Conservation (phyloP, 2,113 vertebrate genomes). For the Corvus cornix region DNA sequence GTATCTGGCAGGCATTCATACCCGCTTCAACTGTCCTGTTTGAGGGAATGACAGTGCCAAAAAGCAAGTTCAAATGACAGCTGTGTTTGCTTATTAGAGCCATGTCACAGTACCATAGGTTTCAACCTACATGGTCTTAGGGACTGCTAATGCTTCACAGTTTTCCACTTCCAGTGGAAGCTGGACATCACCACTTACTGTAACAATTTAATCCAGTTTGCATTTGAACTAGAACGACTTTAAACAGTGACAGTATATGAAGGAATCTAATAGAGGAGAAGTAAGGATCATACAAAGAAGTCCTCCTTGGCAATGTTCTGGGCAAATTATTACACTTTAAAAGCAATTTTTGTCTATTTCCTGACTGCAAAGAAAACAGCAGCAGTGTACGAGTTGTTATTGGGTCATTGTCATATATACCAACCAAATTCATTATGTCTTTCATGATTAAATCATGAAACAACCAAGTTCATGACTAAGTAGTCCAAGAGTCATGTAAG, state of each 20-base stretch:
- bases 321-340: background rate
- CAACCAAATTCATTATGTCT: background rate
- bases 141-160: accelerated
- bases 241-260: background rate
- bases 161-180: background rate
- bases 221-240: background rate
- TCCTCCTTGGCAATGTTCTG: background rate
- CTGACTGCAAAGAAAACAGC: background rate
- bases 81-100: background rate
- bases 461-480: background rate
- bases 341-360: background rate
- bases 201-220: background rate
- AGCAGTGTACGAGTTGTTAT: background rate
- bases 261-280: background rate
- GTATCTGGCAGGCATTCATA: background rate
- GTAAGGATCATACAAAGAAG: background rate
- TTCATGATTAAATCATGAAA: background rate
- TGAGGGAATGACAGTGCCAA: background rate
- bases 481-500: background rate
- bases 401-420: background rate
- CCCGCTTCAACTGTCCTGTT: too few species aligned
- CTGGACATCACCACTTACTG: background rate
- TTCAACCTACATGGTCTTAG: background rate
- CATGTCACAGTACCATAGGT: accelerated
- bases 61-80: accelerated